phyloP scores from a whole-genome alignment of 2,797 vertebrate species.

The Steatocranus sp. region DNA sequence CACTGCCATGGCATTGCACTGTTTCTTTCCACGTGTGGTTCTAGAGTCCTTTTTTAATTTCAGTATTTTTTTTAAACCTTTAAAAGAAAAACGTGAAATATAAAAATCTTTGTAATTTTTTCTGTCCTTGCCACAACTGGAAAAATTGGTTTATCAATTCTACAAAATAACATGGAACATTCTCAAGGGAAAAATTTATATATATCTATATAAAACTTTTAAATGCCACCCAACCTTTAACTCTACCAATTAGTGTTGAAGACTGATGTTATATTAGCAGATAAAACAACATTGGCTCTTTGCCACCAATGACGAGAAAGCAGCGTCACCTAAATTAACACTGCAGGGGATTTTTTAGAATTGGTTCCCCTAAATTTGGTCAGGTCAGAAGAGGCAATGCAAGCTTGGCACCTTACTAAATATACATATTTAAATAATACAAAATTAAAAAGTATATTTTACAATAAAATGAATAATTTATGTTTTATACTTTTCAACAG shows the following conservation, averaged over 20 bases:
- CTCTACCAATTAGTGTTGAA: not conserved
- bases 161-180: not conserved
- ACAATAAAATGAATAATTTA: not conserved
- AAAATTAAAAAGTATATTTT: fast-evolving
- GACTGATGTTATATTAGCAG: not conserved
- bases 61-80: not conserved
- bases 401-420: not conserved
- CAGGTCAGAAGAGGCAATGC: not conserved
- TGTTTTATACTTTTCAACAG: not conserved
- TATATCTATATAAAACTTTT: not conserved
- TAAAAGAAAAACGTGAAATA: not conserved
- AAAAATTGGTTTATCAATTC: not conserved
- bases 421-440: not conserved
- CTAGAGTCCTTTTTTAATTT: not conserved
- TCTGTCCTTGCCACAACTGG: not conserved
- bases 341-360: not conserved
- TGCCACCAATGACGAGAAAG: not conserved
- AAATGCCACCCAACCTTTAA: not conserved
- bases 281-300: not conserved
- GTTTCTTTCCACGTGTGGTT: not conserved
- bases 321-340: not conserved
- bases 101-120: not conserved
- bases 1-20: not conserved
- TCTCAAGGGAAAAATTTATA: fast-evolving
- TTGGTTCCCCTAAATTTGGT: not conserved